Base-by-base conservation (phyloP, 2,797 vertebrate genomes). In the Neostethus bicornis region DNA sequence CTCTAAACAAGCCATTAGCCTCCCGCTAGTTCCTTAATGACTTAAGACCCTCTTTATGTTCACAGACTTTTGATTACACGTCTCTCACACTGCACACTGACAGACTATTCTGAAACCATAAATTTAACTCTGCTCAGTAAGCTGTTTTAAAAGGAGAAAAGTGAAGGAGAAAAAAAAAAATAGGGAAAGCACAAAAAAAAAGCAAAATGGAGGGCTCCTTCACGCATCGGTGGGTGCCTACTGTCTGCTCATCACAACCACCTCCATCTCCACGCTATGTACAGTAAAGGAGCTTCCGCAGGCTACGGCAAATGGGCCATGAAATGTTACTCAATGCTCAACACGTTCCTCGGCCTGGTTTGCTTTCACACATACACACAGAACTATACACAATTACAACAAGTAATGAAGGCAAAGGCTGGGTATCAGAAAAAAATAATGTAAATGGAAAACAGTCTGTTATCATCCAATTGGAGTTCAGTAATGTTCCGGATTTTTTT, bases 291-390 rank as follows among this genome's bases (percentile, higher is more conserved):
- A 81, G 73, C 72, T 80, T 81, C 74, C 58, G 67, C 78, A 64
- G 80, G 75, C 65, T 71, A 58, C 31, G 43, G 79, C 75, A 86
- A 90, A 89, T 87, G 86, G 75, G 77, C 79, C 77, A 54, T 89
- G 85, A 82, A 88, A 85, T 86, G 86, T 87, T 87, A 79, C 77
- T 87, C 75, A 77, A 53, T 81, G 81, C 84, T 86, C 75, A 70
- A 86, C 80, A 79, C 44, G 48, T 83, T 80, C 53, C 26, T 68
- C 41, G 23, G 58, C 61, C 29, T 23, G n/a, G 24, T 63, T 72
- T 68, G 28, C 59, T 58, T 66, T 52, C 60, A 57, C 60, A 50
- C 58, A 66, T 48, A 60, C 59, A 55, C 54, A 8, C 48, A 21
- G 45, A 52, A 69, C 51, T 60, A 65, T 50, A 55, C 54, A 61